Evolutionary conservation across 2,797 vertebrate genomes (phyloP).

Genomic region (Bovichtus variegatus): DNA sequence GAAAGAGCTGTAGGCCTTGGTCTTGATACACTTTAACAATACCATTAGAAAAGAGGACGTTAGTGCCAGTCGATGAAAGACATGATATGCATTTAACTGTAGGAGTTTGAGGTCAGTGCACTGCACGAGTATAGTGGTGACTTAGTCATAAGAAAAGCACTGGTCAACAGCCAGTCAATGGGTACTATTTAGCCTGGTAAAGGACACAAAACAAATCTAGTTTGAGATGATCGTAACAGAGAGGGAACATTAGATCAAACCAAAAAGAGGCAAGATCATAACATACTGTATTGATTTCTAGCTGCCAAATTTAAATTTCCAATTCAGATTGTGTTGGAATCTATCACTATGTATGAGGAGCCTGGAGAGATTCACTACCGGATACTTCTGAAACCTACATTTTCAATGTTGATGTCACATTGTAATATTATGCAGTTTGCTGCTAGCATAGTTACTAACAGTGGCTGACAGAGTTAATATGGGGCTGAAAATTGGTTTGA

Average conservation of each 20-base stretch:
- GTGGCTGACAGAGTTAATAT: not conserved
- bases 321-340: not conserved
- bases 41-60: not conserved
- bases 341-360: not conserved
- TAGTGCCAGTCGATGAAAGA: not conserved
- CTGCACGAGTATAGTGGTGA: not conserved
- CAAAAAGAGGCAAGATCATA: no score
- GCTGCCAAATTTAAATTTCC: not conserved
- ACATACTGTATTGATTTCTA: not conserved
- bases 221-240: not conserved
- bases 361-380: not conserved
- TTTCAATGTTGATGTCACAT: not conserved
- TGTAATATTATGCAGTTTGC: not conserved
- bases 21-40: conserved; percentile 7
- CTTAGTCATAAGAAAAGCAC: not conserved
- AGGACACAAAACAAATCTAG: not conserved
- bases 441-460: not conserved
- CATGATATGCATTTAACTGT: not conserved
- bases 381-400: not conserved
- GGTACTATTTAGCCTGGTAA: not conserved
- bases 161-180: not conserved
- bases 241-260: not conserved
- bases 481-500: not conserved
- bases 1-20: not conserved
- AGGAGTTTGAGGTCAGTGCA: not conserved